Base-by-base conservation (phyloP, 1,140 invertebrate genomes). In the Adelges cooleyi region DNA sequence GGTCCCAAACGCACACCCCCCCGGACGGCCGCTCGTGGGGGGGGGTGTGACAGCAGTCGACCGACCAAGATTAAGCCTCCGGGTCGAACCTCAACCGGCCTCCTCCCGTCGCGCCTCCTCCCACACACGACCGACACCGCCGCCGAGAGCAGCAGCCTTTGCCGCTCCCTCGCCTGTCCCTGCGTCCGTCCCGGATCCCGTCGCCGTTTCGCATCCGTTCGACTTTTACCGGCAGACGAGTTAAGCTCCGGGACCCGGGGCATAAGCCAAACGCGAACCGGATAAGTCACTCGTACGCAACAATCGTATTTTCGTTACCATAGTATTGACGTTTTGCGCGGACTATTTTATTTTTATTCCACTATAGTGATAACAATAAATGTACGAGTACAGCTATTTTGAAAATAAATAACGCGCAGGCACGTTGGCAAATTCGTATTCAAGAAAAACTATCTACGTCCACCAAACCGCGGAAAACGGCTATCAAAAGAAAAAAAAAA, bases 251-350 rank as follows among this genome's bases (percentile, higher is more conserved):
- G 17, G 56, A 15, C 25, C 56, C 56, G 42, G 56, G 56, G 56
- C 56, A 62, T 62, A 62, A 62, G 56, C 56, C 56, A 62, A 62
- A 62, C 56, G 56, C 56, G 40, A 62, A 62, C 56, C 56, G 56
- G 56, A 62, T 62, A 48, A 40, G 56, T 46, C 56, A 48, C 56
- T 62, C 56, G 56, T 33, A 48, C 20, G 23, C 23, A 48, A 48
- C 44, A 48, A 48, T 48, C 20, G 13, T 15, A 40, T 40, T 23
- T 54, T 22, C 11, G 29, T 33, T n/a, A n/a, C n/a, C n/a, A n/a
- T n/a, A n/a, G n/a, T n/a, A n/a, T n/a, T n/a, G n/a, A n/a, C n/a
- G n/a, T n/a, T n/a, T n/a, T n/a, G n/a, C n/a, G n/a, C n/a, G n/a
- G n/a, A n/a, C n/a, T n/a, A n/a, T n/a, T n/a, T n/a, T n/a, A n/a